Base-by-base conservation (phyloP, 2,888 invertebrate genomes). In the Habroteleia sp. region DNA sequence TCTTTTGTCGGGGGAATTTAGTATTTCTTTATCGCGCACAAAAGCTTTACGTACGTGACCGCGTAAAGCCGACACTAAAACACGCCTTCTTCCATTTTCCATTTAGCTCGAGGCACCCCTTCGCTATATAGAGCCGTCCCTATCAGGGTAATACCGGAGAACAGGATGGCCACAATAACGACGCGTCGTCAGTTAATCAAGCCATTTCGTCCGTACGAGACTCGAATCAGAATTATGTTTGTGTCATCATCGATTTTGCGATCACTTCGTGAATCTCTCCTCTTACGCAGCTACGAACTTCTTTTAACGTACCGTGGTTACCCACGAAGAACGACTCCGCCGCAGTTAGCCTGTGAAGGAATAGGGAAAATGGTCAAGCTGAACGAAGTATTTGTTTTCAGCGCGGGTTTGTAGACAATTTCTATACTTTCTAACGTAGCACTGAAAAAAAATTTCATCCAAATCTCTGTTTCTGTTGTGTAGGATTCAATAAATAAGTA, bases 141-240 rank as follows among this genome's bases (percentile, higher is more conserved):
- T 78, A 79, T 62, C 75, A 42, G 79, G 82, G 84, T 81, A 83
- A 84, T 83, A 81, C 72, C 76, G 79, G 77, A 71, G 72, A 78
- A 71, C 81, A 80, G 83, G 84, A 84, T 83, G 82, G 83, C 80
- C 80, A 79, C 81, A 78, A 83, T 85, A 84, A 86, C 84, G 86
- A 86, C 81, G 81, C 83, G 82, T 87, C 84, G 84, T 84, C 86
- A 81, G 88, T 88, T 88, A 88, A 88, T 88, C 88, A 88, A 88
- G 87, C 85, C 84, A 85, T 88, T 88, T 85, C 84, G 86, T 77
- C 84, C 81, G 81, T 81, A 65, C 81, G 81, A 78, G 81, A 79
- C 69, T 54, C 77, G 84, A 82, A 85, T 77, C 81, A 82, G 81
- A 77, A 84, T 56, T 65, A 37, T 50, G 65, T 58, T 73, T 65